Percentiles rank a stretch among this genome's conserved stretches.
Conservation (phyloP, 2,797 vertebrate genomes). For the Xerus rutilus region DNA sequence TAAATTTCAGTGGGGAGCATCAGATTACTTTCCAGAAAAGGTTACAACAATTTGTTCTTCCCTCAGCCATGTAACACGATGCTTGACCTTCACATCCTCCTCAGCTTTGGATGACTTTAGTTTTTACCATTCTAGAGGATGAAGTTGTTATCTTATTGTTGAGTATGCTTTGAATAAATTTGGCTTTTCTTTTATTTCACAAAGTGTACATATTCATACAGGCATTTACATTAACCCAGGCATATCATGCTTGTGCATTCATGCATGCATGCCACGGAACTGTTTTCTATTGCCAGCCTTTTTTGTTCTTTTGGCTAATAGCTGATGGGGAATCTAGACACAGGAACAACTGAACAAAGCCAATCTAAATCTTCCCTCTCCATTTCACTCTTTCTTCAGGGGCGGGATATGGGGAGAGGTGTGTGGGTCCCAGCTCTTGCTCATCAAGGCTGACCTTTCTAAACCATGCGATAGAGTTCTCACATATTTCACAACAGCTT, state of each 20-base stretch:
- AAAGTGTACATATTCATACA: conserved; percentile 6
- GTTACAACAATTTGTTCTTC: background rate
- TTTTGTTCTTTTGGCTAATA: background rate
- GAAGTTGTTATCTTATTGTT: background rate
- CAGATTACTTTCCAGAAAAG: background rate
- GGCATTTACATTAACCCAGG: background rate
- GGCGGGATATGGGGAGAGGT: background rate
- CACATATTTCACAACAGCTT: background rate
- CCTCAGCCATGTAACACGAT: background rate
- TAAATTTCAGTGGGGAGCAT: background rate
- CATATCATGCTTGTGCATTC: background rate
- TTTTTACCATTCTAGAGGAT: background rate
- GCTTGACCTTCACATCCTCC: background rate
- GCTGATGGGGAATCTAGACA: background rate
- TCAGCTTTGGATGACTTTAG: background rate
- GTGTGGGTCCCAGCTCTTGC: background rate
- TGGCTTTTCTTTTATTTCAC: conserved; percentile 1
- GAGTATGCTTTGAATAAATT: background rate
- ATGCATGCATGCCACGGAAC: background rate
- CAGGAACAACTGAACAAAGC: background rate
- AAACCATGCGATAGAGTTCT: background rate
- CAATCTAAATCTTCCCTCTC: background rate
- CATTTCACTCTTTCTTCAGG: background rate
- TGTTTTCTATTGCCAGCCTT: background rate
- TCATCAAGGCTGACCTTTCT: background rate